Evolutionary conservation across 2,888 invertebrate species (phyloP).

Genomic region (Entomobrya proxima): DNA sequence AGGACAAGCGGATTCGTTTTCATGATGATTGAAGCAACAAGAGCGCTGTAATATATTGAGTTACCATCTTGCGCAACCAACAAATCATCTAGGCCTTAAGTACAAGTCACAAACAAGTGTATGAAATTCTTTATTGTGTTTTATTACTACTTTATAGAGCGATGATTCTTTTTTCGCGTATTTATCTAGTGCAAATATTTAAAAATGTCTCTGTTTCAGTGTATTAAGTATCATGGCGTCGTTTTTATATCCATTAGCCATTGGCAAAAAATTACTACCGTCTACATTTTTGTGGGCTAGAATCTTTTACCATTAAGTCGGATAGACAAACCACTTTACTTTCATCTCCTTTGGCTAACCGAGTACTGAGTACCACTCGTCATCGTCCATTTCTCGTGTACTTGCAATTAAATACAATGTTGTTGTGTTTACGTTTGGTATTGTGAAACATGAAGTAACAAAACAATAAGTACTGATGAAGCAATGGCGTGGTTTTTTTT

Average conservation of each 20-base stretch:
- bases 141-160: too few species aligned
- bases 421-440: background rate
- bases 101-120: too few species aligned
- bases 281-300: background rate
- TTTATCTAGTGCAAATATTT: background rate
- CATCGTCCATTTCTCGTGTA: background rate
- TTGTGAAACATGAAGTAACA: slow-evolving; percentile 22
- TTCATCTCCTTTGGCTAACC: background rate
- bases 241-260: background rate
- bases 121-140: too few species aligned
- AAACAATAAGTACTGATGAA: background rate
- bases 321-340: too few species aligned
- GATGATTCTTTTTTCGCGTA: too few species aligned
- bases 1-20: too few species aligned
- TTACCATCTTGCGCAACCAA: too few species aligned
- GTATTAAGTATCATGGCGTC: background rate
- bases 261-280: background rate
- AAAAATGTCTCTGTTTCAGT: slow-evolving; percentile 4
- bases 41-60: too few species aligned
- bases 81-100: too few species aligned
- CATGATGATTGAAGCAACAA: too few species aligned
- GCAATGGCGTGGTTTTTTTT: slow-evolving; percentile 35
- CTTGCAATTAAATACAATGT: background rate
- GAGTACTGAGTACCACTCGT: background rate
- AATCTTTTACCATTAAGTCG: too few species aligned